Conservation (phyloP, 2,888 invertebrate genomes). For the Cheiracanthium punctorium region DNA sequence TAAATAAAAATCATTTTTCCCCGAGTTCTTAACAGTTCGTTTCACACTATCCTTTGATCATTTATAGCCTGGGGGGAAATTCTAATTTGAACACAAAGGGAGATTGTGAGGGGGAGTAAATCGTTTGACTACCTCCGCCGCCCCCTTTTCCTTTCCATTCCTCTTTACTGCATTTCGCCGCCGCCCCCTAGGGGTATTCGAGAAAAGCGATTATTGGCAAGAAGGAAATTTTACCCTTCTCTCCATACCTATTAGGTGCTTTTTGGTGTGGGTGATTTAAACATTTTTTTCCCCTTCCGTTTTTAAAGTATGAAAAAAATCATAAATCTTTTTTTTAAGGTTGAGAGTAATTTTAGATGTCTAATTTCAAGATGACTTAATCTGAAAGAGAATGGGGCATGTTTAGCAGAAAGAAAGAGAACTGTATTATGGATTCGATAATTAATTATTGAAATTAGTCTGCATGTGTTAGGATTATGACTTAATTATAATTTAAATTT, state of each 20-base stretch:
- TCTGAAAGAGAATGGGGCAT: neutral
- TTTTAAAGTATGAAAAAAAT: neutral
- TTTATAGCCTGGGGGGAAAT: neutral
- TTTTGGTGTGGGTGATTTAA: neutral
- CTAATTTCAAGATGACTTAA: neutral
- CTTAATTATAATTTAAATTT: no score
- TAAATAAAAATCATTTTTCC: neutral
- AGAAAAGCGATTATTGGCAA: neutral
- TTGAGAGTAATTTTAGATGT: neutral
- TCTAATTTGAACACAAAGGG: constrained; percentile 15
- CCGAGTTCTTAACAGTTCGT: neutral
- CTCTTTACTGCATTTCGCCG: neutral
- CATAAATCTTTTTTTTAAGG: neutral
- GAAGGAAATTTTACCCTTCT: neutral
- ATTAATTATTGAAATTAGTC: no score
- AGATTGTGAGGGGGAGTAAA: neutral
- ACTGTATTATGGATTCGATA: no score
- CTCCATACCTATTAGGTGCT: neutral
- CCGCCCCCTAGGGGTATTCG: neutral
- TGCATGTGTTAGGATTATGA: no score
- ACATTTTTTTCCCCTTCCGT: neutral
- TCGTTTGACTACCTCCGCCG: neutral
- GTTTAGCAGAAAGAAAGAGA: no score
- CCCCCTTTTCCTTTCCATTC: no score
- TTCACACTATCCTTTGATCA: neutral